These are phyloP conservation scores for Rhynchomys soricoides DNA, from an alignment of 2,113 vertebrate genomes.

Conservation along the genomic window DNA sequence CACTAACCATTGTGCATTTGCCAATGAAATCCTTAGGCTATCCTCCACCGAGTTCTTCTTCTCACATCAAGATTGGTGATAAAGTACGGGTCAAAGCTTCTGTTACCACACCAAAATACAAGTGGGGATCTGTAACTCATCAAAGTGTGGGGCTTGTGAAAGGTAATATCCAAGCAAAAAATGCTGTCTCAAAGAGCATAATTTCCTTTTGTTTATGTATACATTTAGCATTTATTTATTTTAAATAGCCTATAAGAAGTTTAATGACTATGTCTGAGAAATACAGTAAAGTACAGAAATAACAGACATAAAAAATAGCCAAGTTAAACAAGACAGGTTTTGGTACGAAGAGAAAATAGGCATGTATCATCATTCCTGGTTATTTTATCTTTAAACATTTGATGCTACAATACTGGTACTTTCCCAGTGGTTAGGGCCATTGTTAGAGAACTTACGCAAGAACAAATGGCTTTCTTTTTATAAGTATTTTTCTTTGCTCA, in stretches of 20 bases:
- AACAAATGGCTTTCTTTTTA: neutral
- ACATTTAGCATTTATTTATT: neutral
- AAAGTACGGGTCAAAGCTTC: constrained; percentile 97
- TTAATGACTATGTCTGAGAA: neutral
- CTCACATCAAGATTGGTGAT: constrained; percentile 98
- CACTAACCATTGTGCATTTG: neutral
- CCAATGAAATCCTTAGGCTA: constrained; percentile 88
- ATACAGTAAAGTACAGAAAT: neutral
- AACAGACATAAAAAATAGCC: neutral
- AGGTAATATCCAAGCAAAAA: constrained; percentile 85
- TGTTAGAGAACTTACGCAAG: neutral
- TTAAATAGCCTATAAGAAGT: neutral
- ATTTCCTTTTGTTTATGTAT: neutral
- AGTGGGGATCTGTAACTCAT: constrained; percentile 99
- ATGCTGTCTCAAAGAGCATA: neutral
- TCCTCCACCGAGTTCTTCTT: constrained; percentile 96
- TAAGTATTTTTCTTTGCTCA: neutral
- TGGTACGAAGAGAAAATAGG: neutral
- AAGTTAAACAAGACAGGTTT: neutral
- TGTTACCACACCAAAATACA: constrained; percentile 97
- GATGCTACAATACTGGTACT: neutral
- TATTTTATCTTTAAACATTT: neutral
- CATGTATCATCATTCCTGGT: neutral
- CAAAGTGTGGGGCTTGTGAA: constrained; percentile 97
- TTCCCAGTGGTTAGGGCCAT: neutral